A percentile compares a stretch with the other conserved stretches of the same genome.
Conservation (phyloP, 2,797 vertebrate species). For the Distichodus sexfasciatus region DNA sequence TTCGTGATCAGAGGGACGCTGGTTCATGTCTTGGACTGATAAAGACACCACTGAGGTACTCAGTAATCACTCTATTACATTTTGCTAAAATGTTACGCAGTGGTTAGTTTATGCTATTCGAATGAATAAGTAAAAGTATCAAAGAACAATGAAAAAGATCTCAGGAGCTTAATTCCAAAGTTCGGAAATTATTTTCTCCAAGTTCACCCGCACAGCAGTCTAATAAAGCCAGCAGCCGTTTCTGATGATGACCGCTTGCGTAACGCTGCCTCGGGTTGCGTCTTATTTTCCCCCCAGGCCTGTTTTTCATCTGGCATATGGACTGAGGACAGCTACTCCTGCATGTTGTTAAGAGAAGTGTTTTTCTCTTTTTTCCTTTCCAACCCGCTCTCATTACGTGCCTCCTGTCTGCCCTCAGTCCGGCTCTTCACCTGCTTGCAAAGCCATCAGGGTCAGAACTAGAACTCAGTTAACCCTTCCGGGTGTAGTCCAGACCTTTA, state of each 20-base stretch:
- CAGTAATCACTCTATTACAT: too few species aligned
- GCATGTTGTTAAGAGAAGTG: constrained; percentile 54
- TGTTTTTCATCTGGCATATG: constrained; percentile 40
- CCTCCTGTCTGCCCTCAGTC: constrained; percentile 2
- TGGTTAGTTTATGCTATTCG: too few species aligned
- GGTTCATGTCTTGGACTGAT: too few species aligned
- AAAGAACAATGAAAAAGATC: neutral
- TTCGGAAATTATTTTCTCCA: too few species aligned
- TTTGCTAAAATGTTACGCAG: too few species aligned
- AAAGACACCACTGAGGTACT: too few species aligned
- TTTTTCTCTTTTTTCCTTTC: constrained; percentile 49
- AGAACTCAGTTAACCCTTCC: neutral
- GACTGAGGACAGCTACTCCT: constrained; percentile 48
- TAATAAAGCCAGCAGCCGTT: neutral
- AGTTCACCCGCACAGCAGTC: too few species aligned
- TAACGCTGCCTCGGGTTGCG: neutral
- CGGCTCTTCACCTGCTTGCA: constrained; percentile 8
- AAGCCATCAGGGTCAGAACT: constrained; percentile 22
- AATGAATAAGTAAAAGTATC: too few species aligned
- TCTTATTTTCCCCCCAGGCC: constrained; percentile 9
- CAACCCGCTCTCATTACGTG: constrained; percentile 49
- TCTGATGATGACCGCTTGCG: neutral
- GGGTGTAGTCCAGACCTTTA: too few species aligned
- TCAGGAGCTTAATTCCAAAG: too few species aligned
- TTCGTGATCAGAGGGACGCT: too few species aligned